Evolutionary conservation across 2,888 invertebrate genomes (phyloP).

Genomic region (Eledona agricola): DNA sequence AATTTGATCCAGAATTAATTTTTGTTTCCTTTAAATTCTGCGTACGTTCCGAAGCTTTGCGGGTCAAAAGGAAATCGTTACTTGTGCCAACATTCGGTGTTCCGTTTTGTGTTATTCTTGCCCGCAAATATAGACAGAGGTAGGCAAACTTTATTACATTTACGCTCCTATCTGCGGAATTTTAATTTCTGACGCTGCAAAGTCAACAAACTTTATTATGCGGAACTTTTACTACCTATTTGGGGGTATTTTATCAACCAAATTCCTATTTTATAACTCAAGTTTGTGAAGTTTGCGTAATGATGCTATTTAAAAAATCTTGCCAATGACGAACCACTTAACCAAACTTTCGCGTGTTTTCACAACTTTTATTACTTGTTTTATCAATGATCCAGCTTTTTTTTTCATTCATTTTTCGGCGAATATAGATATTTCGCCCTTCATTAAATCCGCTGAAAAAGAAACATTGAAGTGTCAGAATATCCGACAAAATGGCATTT

Average conservation of each 20-base stretch:
- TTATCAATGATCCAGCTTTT: too few species aligned
- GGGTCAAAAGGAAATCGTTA: too few species aligned
- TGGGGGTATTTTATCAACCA: constrained; percentile 12
- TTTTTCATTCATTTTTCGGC: too few species aligned
- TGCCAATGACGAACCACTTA: too few species aligned
- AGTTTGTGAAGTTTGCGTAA: constrained; percentile 19
- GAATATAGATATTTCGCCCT: constrained; percentile 3
- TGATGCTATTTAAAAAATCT: constrained; percentile 8
- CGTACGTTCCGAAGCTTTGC: too few species aligned
- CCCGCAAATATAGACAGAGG: constrained; percentile 1
- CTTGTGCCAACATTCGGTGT: too few species aligned
- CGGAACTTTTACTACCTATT: constrained; percentile 8
- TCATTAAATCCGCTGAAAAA: constrained; percentile 23
- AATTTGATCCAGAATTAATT: too few species aligned
- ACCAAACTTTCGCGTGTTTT: constrained; percentile 16
- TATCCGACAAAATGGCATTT: constrained; percentile 32
- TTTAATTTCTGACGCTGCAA: constrained; percentile 7
- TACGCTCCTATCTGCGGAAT: background rate
- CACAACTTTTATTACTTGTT: constrained; percentile 26
- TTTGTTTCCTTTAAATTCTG: too few species aligned
- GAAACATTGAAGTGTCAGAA: constrained; percentile 25
- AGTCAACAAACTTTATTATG: constrained; percentile 15
- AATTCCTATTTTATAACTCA: constrained; percentile 15
- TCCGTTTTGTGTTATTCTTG: too few species aligned
- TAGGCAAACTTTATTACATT: constrained; percentile 4